Percentiles rank a stretch among this genome's conserved stretches.
Conservation (phyloP, 2,797 vertebrate genomes). For the Salmo trutta region DNA sequence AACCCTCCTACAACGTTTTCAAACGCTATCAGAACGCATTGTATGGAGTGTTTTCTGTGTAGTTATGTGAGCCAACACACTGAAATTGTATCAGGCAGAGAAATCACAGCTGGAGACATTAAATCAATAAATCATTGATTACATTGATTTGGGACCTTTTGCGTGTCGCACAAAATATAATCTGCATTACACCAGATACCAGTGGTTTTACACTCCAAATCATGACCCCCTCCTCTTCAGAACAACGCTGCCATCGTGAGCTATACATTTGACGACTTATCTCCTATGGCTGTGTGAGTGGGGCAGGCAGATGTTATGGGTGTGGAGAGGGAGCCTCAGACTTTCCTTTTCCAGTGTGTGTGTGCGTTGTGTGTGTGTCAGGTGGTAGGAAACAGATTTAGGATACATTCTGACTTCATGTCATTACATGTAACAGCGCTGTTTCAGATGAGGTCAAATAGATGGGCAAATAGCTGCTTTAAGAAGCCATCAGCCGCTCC, state of each 20-base stretch:
- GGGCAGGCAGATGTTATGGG: conserved; percentile 42
- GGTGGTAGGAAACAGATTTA: conserved; percentile 22
- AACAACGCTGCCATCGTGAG: conserved; percentile 29
- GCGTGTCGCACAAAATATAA: conserved; percentile 17
- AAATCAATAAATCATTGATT: conserved; percentile 11
- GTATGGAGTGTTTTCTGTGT: neutral
- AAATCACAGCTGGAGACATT: conserved; percentile 21
- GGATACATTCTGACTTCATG: conserved; percentile 17
- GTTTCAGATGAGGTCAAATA: conserved; percentile 19
- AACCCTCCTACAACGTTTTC: neutral
- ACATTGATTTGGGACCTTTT: conserved; percentile 22
- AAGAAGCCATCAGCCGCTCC: conserved; percentile 31
- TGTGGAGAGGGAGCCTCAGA: conserved; percentile 18
- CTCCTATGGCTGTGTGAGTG: conserved; percentile 28
- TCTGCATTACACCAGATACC: conserved; percentile 19
- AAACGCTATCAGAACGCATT: neutral
- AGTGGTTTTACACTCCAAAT: conserved; percentile 25
- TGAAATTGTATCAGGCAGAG: neutral
- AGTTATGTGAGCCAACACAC: neutral
- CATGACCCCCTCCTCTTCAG: conserved; percentile 23
- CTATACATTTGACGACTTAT: conserved; percentile 39
- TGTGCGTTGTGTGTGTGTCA: conserved; percentile 26
- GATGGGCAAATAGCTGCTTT: conserved; percentile 18
- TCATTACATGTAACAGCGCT: conserved; percentile 20
- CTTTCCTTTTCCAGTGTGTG: conserved; percentile 24